Conservation (phyloP, 1,140 invertebrate species). For the Leptestheria dahalacensis region DNA sequence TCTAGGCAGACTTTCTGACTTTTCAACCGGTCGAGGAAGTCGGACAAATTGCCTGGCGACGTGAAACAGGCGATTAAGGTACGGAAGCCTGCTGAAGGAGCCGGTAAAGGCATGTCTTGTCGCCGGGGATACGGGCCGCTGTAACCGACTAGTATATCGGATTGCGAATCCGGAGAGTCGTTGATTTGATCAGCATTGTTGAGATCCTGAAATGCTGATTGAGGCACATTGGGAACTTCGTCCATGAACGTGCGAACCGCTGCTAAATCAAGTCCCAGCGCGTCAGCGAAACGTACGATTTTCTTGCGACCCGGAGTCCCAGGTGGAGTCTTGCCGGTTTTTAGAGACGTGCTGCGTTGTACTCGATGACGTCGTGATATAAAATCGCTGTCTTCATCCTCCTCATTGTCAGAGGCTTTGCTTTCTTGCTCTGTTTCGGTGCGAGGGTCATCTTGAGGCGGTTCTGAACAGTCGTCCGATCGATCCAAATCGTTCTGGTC, state of each 20-base stretch:
- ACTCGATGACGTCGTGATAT: conserved; percentile 30
- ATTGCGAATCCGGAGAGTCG: neutral
- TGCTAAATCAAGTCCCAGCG: conserved; percentile 78
- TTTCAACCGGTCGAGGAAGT: conserved; percentile 62
- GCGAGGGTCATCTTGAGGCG: too few relatives aligned
- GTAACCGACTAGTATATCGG: neutral
- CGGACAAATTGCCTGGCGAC: conserved; percentile 53
- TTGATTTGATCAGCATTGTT: neutral
- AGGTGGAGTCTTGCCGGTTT: conserved; percentile 79
- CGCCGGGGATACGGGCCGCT: neutral
- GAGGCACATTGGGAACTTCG: conserved; percentile 72
- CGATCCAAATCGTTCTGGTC: too few relatives aligned
- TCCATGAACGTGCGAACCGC: conserved; percentile 78
- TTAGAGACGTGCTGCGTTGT: conserved; percentile 66
- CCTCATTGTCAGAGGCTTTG: neutral
- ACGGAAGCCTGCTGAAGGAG: conserved; percentile 1
- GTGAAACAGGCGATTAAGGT: conserved; percentile 38
- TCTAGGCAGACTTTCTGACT: conserved; percentile 64
- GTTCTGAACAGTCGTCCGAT: too few relatives aligned
- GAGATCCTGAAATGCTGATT: conserved; percentile 47
- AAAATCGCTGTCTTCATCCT: conserved; percentile 19
- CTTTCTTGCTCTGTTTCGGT: conserved; percentile 1
- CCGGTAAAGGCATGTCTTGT: neutral
- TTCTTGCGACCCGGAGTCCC: conserved; percentile 78
- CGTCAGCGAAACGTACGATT: conserved; percentile 88